Evolutionary conservation across 2,797 vertebrate species (phyloP).

Genomic region (Champsocephalus gunnari): DNA sequence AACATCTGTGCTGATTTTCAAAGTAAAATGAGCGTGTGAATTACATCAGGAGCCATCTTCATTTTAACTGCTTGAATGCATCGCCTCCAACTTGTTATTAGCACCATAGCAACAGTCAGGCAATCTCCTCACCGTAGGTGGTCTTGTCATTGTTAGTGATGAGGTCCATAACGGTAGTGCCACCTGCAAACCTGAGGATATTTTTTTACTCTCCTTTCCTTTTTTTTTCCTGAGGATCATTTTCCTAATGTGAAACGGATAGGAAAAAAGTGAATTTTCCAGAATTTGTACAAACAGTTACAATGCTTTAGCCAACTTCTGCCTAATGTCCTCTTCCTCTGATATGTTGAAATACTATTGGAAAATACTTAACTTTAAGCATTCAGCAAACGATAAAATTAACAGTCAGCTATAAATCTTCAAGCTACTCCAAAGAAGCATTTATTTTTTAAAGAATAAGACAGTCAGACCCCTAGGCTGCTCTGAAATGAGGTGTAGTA

Average conservation of each 20-base stretch:
- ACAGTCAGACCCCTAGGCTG: neutral
- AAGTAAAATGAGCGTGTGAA: conserved; percentile 64
- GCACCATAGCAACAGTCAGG: conserved; percentile 76
- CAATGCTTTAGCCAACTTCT: neutral
- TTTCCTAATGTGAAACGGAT: conserved; percentile 9
- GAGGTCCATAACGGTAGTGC: conserved; percentile 63
- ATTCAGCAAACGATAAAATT: neutral
- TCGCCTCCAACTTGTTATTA: conserved; percentile 76
- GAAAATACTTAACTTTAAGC: conserved; percentile 1
- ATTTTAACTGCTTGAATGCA: conserved; percentile 70
- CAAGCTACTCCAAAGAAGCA: conserved; percentile 14
- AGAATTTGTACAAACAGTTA: neutral
- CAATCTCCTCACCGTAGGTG: conserved; percentile 66
- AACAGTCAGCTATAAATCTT: neutral
- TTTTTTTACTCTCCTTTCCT: conserved; percentile 23
- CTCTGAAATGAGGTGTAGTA: conserved; percentile 38
- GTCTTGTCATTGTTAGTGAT: conserved; percentile 71
- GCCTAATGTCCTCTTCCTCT: neutral
- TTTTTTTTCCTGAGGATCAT: neutral
- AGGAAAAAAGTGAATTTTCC: conserved; percentile 1
- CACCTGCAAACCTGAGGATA: conserved; percentile 66
- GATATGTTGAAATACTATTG: neutral
- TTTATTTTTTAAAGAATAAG: conserved; percentile 25
- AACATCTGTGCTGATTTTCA: conserved; percentile 69
- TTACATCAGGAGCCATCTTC: conserved; percentile 72